Evolutionary conservation across 2,113 vertebrate species (phyloP).

Genomic region (Isichthys henryi): DNA sequence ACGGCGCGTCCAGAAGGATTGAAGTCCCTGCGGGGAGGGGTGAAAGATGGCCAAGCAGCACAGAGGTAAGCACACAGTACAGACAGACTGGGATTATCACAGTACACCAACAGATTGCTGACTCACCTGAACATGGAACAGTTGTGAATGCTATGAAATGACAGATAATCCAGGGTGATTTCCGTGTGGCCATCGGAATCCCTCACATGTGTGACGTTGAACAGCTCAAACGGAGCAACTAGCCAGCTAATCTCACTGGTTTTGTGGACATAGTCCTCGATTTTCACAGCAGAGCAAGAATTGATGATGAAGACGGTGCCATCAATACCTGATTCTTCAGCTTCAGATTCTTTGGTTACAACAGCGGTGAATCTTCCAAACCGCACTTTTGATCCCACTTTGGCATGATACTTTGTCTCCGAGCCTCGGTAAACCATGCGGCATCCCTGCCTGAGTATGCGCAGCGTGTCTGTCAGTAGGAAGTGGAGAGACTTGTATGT

Average conservation of each 20-base stretch:
- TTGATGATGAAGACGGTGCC: constrained; percentile 38
- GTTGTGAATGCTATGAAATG: constrained; percentile 10
- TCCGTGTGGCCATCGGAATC: accelerated
- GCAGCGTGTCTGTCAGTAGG: constrained; percentile 10
- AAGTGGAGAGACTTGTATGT: constrained; percentile 22
- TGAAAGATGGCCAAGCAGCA: neutral
- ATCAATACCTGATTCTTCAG: accelerated
- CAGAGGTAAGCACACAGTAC: neutral
- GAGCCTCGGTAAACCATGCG: neutral
- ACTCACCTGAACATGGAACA: constrained; percentile 50
- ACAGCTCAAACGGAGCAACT: constrained; percentile 53
- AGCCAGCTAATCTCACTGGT: neutral
- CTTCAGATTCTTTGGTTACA: accelerated
- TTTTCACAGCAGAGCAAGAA: constrained; percentile 43
- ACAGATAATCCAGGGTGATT: constrained; percentile 33
- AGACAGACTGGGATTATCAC: neutral
- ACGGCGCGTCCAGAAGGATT: neutral
- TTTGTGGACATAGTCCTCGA: constrained; percentile 24
- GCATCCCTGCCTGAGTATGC: neutral
- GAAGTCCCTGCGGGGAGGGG: neutral
- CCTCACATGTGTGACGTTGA: constrained; percentile 34
- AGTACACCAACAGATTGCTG: neutral
- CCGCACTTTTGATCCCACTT: constrained; percentile 27
- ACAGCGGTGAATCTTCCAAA: constrained; percentile 40
- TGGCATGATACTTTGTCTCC: accelerated